Percentiles rank a stretch among this genome's conserved stretches.
Evolutionary conservation across 2,797 vertebrate genomes (phyloP).

Genomic region (Serranus cabrilla): DNA sequence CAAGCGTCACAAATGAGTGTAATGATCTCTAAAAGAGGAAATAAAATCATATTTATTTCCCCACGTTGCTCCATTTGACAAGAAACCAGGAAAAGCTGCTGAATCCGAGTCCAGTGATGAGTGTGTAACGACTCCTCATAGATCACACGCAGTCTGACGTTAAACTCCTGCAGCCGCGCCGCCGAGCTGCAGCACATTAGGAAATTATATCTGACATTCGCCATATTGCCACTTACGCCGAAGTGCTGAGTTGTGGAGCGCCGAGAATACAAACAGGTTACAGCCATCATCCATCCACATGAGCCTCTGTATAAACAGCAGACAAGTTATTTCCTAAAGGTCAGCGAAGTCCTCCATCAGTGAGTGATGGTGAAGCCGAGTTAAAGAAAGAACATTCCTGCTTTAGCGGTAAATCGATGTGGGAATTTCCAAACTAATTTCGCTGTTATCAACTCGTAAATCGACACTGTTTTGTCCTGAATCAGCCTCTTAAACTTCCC

Average conservation of each 20-base stretch:
- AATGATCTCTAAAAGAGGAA: constrained; percentile 26
- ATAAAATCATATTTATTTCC: constrained; percentile 19
- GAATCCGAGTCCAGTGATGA: not conserved
- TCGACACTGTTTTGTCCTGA: no score
- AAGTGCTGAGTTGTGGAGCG: constrained; percentile 39
- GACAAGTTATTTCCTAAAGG: constrained; percentile 41
- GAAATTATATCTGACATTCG: constrained; percentile 45
- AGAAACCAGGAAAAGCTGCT: not conserved
- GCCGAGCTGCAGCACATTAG: not conserved
- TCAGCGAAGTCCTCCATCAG: constrained; percentile 42
- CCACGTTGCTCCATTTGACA: not conserved
- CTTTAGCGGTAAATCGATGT: no score
- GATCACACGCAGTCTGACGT: constrained; percentile 7
- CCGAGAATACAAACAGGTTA: constrained; percentile 13
- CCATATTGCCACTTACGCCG: constrained; percentile 49
- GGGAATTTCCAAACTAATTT: no score
- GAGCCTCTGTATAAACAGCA: constrained; percentile 26
- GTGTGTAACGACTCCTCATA: constrained; percentile 15
- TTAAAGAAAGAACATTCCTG: no score
- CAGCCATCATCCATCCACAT: constrained; percentile 51
- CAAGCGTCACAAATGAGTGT: constrained; percentile 31
- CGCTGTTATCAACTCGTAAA: no score
- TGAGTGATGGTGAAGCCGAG: not conserved
- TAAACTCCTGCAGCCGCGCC: constrained; percentile 22
- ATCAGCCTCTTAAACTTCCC: no score